A percentile compares a stretch with the other conserved stretches of the same genome.
Evolutionary conservation across 2,888 invertebrate species (phyloP).

Genomic region (Agriopis leucophaearia): DNA sequence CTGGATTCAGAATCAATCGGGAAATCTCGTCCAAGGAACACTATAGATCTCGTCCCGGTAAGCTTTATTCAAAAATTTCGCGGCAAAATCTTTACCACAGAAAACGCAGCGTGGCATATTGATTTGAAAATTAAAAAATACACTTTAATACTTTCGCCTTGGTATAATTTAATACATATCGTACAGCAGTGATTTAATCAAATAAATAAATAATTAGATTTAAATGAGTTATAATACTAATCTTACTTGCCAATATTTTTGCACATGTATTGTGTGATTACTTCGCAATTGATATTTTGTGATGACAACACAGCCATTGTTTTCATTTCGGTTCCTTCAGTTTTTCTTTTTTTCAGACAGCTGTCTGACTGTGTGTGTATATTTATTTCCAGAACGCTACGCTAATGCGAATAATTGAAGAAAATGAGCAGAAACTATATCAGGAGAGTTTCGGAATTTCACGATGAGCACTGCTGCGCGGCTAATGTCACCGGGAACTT

Average conservation of each 20-base stretch:
- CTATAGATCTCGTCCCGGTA: background rate
- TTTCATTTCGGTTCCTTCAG: background rate
- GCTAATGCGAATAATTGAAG: slow-evolving; percentile 75
- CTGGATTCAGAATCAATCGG: too few relatives aligned
- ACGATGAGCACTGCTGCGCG: slow-evolving; percentile 83
- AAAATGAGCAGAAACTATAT: slow-evolving; percentile 80
- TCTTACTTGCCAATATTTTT: too few relatives aligned
- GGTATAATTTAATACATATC: too few relatives aligned
- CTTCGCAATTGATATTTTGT: background rate
- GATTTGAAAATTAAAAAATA: too few relatives aligned
- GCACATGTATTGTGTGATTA: too few relatives aligned
- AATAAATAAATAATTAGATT: too few relatives aligned
- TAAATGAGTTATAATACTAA: too few relatives aligned
- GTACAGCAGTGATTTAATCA: too few relatives aligned
- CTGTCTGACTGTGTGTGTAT: slow-evolving; percentile 63
- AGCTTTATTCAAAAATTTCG: background rate
- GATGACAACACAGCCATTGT: slow-evolving; percentile 6
- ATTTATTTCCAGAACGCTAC: slow-evolving; percentile 69
- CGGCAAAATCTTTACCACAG: background rate
- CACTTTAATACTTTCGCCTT: too few relatives aligned
- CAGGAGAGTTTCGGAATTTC: slow-evolving; percentile 76
- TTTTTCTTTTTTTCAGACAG: slow-evolving; percentile 51
- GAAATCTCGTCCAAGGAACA: background rate
- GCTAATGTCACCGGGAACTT: slow-evolving; percentile 85
- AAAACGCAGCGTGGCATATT: too few relatives aligned